Evolutionary conservation across 2,888 invertebrate genomes (phyloP).

Genomic region (Lycia hirtaria): DNA sequence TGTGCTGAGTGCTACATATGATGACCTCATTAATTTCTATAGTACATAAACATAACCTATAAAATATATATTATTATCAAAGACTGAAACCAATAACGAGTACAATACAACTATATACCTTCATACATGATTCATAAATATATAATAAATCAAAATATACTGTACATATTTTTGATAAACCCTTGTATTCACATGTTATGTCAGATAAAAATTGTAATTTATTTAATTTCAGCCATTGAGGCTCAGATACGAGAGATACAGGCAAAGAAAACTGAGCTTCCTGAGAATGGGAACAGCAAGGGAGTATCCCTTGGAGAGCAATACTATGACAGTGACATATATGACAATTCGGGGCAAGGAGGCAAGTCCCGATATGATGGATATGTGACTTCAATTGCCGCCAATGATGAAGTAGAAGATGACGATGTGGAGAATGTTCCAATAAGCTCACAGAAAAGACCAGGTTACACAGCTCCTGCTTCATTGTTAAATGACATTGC

Average conservation of each 20-base stretch:
- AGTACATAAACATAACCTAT: constrained; percentile 11
- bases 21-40: background rate
- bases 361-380: constrained; percentile 94
- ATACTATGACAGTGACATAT: constrained; percentile 97
- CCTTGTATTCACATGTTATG: too few species aligned
- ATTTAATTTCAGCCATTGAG: constrained; percentile 92
- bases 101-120: too few species aligned
- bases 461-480: constrained; percentile 94
- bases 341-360: constrained; percentile 88
- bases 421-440: constrained; percentile 94
- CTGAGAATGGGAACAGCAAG: constrained; percentile 88
- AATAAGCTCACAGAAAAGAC: constrained; percentile 88
- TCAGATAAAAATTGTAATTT: background rate
- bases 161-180: too few species aligned
- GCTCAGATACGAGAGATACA: constrained; percentile 97
- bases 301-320: constrained; percentile 95
- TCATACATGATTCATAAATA: too few species aligned
- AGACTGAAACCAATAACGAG: too few species aligned
- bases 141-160: too few species aligned
- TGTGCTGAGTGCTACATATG: background rate
- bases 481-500: constrained; percentile 96
- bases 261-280: constrained; percentile 92
- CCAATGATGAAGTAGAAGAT: constrained; percentile 98
- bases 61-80: too few species aligned
- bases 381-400: constrained; percentile 98